These are phyloP conservation scores for Rhagophthalmus giganteus DNA, from an alignment of 2,888 invertebrate species.

Conservation along the genomic window DNA sequence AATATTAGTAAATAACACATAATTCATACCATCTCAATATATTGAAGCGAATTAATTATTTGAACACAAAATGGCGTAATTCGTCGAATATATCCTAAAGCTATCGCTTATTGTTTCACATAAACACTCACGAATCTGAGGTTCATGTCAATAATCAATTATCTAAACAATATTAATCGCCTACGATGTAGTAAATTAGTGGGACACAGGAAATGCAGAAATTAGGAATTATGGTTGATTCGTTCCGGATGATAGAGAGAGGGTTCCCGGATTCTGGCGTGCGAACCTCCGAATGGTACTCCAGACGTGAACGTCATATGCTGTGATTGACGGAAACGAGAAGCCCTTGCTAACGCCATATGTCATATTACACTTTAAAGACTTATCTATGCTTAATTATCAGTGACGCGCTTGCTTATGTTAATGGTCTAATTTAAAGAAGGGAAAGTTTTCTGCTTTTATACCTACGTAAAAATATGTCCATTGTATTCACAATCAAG, in stretches of 20 bases:
- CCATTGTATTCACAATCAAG: too few species aligned
- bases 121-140: constrained; percentile 8
- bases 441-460: too few species aligned
- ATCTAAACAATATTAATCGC: constrained; percentile 21
- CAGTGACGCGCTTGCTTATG: not conserved
- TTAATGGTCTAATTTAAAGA: too few species aligned
- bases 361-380: constrained; percentile 6
- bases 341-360: constrained; percentile 41
- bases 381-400: constrained; percentile 6
- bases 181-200: constrained; percentile 11
- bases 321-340: constrained; percentile 51
- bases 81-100: too few species aligned
- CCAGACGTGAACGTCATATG: constrained; percentile 39
- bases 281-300: constrained; percentile 38
- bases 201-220: constrained; percentile 36
- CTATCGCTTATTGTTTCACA: not conserved
- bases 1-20: too few species aligned
- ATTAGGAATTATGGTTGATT: constrained; percentile 43
- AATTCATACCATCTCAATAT: too few species aligned
- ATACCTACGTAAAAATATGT: too few species aligned
- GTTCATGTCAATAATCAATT: constrained; percentile 26
- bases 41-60: too few species aligned
- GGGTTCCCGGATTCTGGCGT: constrained; percentile 36
- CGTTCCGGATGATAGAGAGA: constrained; percentile 35
- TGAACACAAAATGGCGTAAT: too few species aligned